Conservation (phyloP, 2,888 invertebrate genomes). For the Drosophila subquinaria region DNA sequence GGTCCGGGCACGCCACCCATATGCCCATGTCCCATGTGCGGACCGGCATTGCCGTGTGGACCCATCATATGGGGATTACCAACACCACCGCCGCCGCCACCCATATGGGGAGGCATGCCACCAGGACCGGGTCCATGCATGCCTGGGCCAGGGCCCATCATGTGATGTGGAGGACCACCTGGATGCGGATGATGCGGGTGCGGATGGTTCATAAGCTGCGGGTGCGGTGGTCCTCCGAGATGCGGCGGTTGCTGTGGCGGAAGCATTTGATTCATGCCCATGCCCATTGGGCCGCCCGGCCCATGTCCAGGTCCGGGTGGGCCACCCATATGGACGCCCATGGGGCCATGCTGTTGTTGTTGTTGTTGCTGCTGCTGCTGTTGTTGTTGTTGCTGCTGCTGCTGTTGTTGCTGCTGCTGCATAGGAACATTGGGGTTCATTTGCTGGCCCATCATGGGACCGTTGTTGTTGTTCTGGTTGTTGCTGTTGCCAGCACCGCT, state of each 20-base stretch:
- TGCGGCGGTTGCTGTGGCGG: constrained; percentile 83
- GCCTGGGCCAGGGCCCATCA: constrained; percentile 78
- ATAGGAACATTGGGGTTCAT: constrained; percentile 86
- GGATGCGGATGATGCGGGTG: constrained; percentile 75
- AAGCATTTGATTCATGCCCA: constrained; percentile 83
- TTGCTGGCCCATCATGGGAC: constrained; percentile 82
- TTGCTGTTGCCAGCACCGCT: constrained; percentile 50
- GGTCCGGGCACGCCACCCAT: constrained; percentile 83
- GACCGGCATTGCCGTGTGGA: constrained; percentile 74
- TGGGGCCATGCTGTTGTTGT: constrained; percentile 75
- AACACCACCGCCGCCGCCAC: constrained; percentile 59
- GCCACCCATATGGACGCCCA: constrained; percentile 83
- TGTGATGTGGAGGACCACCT: constrained; percentile 82
- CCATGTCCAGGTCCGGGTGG: constrained; percentile 69
- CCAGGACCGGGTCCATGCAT: constrained; percentile 76
- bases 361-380: constrained; percentile 68
- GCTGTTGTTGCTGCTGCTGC: constrained; percentile 73
- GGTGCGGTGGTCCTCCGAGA: constrained; percentile 78
- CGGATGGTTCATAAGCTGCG: constrained; percentile 82
- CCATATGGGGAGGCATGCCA: constrained; percentile 76
- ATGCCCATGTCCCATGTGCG: constrained; percentile 79
- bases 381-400: constrained; percentile 33
- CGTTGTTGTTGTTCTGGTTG: constrained; percentile 73
- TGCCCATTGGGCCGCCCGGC: constrained; percentile 84
- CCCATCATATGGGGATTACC: constrained; percentile 79